These are phyloP conservation scores for Sepiola atlantica DNA, from an alignment of 2,888 invertebrate genomes.

Conservation along the genomic window DNA sequence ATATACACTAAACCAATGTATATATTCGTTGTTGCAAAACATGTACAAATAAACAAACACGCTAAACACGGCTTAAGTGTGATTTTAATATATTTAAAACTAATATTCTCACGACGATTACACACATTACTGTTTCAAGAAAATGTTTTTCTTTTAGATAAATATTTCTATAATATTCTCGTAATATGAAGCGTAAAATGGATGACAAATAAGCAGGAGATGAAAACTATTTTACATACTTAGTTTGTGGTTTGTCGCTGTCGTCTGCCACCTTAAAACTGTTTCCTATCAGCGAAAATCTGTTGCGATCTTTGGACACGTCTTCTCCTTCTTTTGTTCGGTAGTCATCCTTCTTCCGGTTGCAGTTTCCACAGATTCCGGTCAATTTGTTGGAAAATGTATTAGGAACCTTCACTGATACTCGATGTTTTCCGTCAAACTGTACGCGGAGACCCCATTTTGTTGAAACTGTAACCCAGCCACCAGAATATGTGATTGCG, in stretches of 20 bases:
- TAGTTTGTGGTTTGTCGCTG: not conserved
- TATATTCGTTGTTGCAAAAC: too few species aligned
- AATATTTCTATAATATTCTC: too few species aligned
- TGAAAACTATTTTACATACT: not conserved
- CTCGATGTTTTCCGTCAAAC: not conserved
- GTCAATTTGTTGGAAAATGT: not conserved
- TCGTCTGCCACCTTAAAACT: not conserved
- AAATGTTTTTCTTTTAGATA: too few species aligned
- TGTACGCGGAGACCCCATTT: not conserved
- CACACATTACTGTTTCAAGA: too few species aligned
- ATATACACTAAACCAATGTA: too few species aligned
- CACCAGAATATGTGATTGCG: not conserved
- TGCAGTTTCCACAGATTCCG: not conserved
- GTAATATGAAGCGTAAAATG: too few species aligned
- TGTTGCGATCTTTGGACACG: not conserved
- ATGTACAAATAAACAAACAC: not conserved
- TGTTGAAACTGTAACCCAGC: not conserved
- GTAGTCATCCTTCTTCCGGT: not conserved
- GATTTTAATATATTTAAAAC: too few species aligned
- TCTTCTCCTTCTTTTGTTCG: not conserved
- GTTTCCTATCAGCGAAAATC: not conserved
- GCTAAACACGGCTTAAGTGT: fast-evolving
- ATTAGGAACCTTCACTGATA: not conserved
- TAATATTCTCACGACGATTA: too few species aligned
- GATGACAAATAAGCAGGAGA: not conserved